Percentiles rank a stretch among this genome's conserved stretches.
phyloP scores from a whole-genome alignment of 2,888 invertebrate genomes.

The Ptychoptera albimana region DNA sequence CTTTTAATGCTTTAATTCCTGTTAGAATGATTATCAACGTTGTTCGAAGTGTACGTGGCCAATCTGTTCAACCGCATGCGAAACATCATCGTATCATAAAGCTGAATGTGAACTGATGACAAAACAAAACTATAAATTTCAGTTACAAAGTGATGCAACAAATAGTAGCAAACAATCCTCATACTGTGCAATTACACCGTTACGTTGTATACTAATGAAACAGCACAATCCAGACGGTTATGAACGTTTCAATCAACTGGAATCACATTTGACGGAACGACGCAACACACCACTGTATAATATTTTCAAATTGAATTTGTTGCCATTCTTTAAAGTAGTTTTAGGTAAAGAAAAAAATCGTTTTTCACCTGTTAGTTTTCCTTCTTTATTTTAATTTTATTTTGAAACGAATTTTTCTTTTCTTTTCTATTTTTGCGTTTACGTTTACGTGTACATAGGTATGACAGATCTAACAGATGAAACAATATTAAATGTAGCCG shows the following conservation, averaged over 20 bases:
- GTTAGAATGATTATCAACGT: conserved; percentile 34
- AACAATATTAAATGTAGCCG: conserved; percentile 43
- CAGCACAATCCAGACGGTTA: conserved; percentile 31
- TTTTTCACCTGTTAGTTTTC: neutral
- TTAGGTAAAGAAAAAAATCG: conserved; percentile 19
- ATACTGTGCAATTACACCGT: conserved; percentile 48
- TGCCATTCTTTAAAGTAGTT: conserved; percentile 42
- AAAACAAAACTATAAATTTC: conserved; percentile 38
- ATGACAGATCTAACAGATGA: conserved; percentile 36
- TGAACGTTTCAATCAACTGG: conserved; percentile 17
- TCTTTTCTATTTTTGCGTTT: neutral
- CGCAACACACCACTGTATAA: conserved; percentile 41
- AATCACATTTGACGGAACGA: conserved; percentile 42
- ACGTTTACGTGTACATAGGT: conserved; percentile 13
- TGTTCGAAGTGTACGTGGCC: conserved; percentile 53
- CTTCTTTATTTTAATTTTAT: neutral
- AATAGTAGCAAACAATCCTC: conserved; percentile 38
- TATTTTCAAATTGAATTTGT: conserved; percentile 41
- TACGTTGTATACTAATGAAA: conserved; percentile 46
- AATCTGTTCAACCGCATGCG: conserved; percentile 44
- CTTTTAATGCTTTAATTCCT: neutral
- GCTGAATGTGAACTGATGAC: conserved; percentile 46
- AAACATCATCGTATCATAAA: conserved; percentile 35
- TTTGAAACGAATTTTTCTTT: neutral
- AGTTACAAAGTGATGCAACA: conserved; percentile 33